Conservation (phyloP, 2,888 invertebrate species). For the Tiliacea citrago region DNA sequence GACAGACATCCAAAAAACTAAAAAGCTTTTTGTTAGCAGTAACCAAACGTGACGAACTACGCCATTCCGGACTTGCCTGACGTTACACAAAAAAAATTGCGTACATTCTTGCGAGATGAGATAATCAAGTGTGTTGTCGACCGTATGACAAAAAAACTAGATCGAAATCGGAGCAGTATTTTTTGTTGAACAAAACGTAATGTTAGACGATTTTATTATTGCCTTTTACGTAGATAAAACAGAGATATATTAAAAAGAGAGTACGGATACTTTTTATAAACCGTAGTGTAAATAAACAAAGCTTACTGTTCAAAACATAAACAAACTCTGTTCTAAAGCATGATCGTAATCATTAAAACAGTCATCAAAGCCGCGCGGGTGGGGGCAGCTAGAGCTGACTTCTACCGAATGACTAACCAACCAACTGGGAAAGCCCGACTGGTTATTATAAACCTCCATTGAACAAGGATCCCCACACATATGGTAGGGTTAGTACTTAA, state of each 20-base stretch:
- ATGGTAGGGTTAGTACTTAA: slow-evolving; percentile 72
- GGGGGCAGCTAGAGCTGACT: slow-evolving; percentile 70
- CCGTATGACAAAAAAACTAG: slow-evolving; percentile 59
- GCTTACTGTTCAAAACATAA: slow-evolving; percentile 64
- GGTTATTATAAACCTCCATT: slow-evolving; percentile 63
- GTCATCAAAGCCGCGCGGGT: slow-evolving; percentile 71
- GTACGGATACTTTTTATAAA: slow-evolving; percentile 42
- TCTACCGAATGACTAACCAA: slow-evolving; percentile 64
- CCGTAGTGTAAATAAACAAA: slow-evolving; percentile 61
- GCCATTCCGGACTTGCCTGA: slow-evolving; percentile 41
- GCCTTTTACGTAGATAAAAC: slow-evolving; percentile 46
- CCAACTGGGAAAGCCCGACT: slow-evolving; percentile 68
- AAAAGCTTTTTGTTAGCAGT: slow-evolving; percentile 51
- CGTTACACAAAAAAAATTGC: slow-evolving; percentile 55
- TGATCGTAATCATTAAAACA: slow-evolving; percentile 74
- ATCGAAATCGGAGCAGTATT: slow-evolving; percentile 67
- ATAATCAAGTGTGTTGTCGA: slow-evolving; percentile 49
- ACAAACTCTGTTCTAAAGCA: slow-evolving; percentile 65
- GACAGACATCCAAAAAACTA: slow-evolving; percentile 65
- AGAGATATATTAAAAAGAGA: slow-evolving; percentile 45
- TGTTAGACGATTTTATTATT: slow-evolving; percentile 56
- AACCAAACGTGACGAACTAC: slow-evolving; percentile 44
- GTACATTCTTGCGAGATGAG: slow-evolving; percentile 49
- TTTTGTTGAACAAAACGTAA: slow-evolving; percentile 65
- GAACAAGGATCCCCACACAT: slow-evolving; percentile 67